Evolutionary conservation across 1,140 invertebrate genomes (phyloP), one percentile per base, ranked within the genome.

Genomic region (Coenobita brevimanus): DNA sequence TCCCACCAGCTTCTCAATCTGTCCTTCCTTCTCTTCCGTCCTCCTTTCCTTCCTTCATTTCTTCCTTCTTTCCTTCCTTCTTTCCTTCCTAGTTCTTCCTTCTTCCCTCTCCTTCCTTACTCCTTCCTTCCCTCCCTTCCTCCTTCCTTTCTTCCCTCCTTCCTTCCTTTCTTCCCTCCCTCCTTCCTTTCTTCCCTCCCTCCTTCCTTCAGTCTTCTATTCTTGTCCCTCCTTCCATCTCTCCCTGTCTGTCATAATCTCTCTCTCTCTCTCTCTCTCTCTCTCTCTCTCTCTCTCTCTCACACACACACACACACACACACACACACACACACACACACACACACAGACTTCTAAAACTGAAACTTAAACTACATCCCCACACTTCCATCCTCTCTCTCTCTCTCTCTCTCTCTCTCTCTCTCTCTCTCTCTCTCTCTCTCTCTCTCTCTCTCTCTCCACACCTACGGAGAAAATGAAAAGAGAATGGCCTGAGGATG

Each of bases 391-490:
- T n/a, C n/a, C n/a, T n/a, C n/a, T n/a, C n/a, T n/a, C n/a, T n/a
- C n/a, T 24, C 2, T 60, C 54, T 24, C 54, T 60, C 24, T 60
- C 46, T 57, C 76, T 57, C 46, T 57, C 76, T 79, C 76, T 79
- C 76, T 79, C 76, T 79, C 76, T 79, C 76, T 79, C 76, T 79
- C 76, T 79, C 76, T 79, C 76, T 79, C 76, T 79, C 76, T 79
- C 76, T 79, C 76, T 57, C 76, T 57, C 76, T 79, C 75, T 78
- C 75, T 78, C 43, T 78, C 73, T 33, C 71, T 38, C 27, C 2
- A 36, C 1, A 0, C 27, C 41, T 38, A 27, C 8, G 8, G 17
- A 0, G 15, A 30, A 27, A 50, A 3, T 50, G 3, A 13, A 3
- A n/a, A 33, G 67, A n/a, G 21, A 8, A 17, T 17, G 67, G 15